Conservation (phyloP, 2,113 vertebrate species). For the Engystomops pustulosus region DNA sequence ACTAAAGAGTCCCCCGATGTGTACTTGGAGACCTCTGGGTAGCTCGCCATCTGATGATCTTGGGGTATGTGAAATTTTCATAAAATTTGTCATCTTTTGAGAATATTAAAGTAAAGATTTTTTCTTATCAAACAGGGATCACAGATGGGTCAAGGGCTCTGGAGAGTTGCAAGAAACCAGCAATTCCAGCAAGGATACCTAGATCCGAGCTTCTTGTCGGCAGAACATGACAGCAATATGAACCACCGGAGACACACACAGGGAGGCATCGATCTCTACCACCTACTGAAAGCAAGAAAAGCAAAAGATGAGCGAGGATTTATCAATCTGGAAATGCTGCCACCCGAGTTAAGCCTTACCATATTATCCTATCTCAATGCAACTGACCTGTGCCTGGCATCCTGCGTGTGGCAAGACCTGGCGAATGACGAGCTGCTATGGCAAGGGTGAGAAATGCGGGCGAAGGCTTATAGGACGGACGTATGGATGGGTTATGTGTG, state of each 20-base stretch:
- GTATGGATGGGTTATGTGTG: neutral
- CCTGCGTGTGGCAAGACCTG: slow-evolving; percentile 96
- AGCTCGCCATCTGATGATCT: too few species aligned
- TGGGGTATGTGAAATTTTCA: too few species aligned
- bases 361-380: slow-evolving; percentile 98
- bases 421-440: slow-evolving; percentile 95
- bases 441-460: slow-evolving; percentile 88
- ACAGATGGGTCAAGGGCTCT: slow-evolving; percentile 98
- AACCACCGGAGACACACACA: slow-evolving; percentile 81
- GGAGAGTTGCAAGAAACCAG: slow-evolving; percentile 95
- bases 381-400: slow-evolving; percentile 95
- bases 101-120: too few species aligned
- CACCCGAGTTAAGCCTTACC: slow-evolving; percentile 95
- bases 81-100: too few species aligned
- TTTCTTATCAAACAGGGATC: slow-evolving; percentile 69
- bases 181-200: slow-evolving; percentile 90
- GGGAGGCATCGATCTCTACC: slow-evolving; percentile 88
- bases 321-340: slow-evolving; percentile 96
- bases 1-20: too few species aligned
- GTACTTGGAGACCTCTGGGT: too few species aligned
- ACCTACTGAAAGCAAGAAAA: slow-evolving; percentile 86
- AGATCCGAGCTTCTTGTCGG: slow-evolving; percentile 76
- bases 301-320: slow-evolving; percentile 89
- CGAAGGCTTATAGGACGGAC: neutral
- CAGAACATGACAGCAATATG: slow-evolving; percentile 71